Evolutionary conservation across 2,113 vertebrate species (phyloP), one percentile per base, ranked within the genome.

Genomic region (Peromyscus leucopus): DNA sequence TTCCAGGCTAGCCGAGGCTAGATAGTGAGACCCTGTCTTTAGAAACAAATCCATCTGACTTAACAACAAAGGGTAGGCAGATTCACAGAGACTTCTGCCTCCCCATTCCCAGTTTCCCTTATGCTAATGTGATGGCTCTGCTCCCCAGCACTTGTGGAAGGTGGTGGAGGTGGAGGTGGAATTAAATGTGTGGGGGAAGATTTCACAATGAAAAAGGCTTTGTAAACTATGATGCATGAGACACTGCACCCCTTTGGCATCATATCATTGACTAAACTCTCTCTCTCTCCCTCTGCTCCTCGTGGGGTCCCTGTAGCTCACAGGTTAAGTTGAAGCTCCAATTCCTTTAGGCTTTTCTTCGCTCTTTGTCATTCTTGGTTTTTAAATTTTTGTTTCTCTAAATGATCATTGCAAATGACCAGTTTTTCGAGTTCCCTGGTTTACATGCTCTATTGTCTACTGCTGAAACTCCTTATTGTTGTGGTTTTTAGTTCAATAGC

Each of bases 51-150:
- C 7, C 4, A 59, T 94, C n/a, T 76, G 82, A 39, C 36, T 74
- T 96, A 57, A 69, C 36, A 92, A 17, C 69, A 36, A 87, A 96
- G 83, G 36, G 31, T 67, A 10, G 67, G 55, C 22, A 96, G 59
- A 90, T 95, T 57, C 51, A 42, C n/a, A 78, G 46, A 95, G 63
- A 16, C 24, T 4, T 7, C 87, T 3, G 0, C 42, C 61, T 57
- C 63, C 24, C 48, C 0, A 26, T 51, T 21, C 51, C 42, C 48
- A 17, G 51, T 39, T 84, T 61, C 94, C 93, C 12, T 0, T 7
- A 19, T n/a, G 57, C 24, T 75, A 72, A 33, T 5, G 5, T 17
- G 48, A 19, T 71, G 74, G 79, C 63, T 57, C 8, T 24, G 15
- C 19, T 80, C 48, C 3, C 33, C 24, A 22, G 39, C 3, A 0